These are phyloP conservation scores for Myopa testacea DNA, from an alignment of 2,888 invertebrate species.

Conservation along the genomic window DNA sequence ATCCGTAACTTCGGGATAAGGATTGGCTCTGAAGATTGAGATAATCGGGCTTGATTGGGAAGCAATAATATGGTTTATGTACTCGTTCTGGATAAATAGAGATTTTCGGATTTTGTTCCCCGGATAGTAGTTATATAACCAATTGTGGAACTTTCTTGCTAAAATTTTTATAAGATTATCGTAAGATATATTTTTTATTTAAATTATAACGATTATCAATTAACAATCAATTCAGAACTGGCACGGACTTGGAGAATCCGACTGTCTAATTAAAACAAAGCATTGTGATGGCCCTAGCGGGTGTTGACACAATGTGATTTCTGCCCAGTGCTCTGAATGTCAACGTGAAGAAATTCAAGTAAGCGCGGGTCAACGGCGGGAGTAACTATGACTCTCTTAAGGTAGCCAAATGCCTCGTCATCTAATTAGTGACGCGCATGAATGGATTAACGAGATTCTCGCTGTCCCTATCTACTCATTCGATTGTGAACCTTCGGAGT, in stretches of 20 bases:
- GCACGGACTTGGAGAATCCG: too few relatives aligned
- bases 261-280: too few relatives aligned
- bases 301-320: conserved; percentile 38
- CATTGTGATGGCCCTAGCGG: conserved; percentile 26
- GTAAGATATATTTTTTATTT: conserved; percentile 39
- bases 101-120: conserved; percentile 41
- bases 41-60: conserved; percentile 50
- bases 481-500: too few relatives aligned
- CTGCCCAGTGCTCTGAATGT: conserved; percentile 41
- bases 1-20: too few relatives aligned
- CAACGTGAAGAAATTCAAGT: conserved; percentile 43
- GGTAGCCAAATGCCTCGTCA: too few relatives aligned
- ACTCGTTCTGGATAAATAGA: conserved; percentile 45
- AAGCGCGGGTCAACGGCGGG: conserved; percentile 71
- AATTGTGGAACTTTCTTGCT: conserved; percentile 52
- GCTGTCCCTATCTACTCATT: too few relatives aligned
- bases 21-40: conserved; percentile 62
- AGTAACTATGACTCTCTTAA: conserved; percentile 68
- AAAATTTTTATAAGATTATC: conserved; percentile 48
- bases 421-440: too few relatives aligned
- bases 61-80: conserved; percentile 61
- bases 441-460: too few relatives aligned
- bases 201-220: neutral
- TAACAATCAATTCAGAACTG: too few relatives aligned
- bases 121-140: conserved; percentile 50